Percentiles rank a stretch among this genome's conserved stretches.
phyloP scores from a whole-genome alignment of 1,140 invertebrate genomes.

The Pollicipes pollicipes region DNA sequence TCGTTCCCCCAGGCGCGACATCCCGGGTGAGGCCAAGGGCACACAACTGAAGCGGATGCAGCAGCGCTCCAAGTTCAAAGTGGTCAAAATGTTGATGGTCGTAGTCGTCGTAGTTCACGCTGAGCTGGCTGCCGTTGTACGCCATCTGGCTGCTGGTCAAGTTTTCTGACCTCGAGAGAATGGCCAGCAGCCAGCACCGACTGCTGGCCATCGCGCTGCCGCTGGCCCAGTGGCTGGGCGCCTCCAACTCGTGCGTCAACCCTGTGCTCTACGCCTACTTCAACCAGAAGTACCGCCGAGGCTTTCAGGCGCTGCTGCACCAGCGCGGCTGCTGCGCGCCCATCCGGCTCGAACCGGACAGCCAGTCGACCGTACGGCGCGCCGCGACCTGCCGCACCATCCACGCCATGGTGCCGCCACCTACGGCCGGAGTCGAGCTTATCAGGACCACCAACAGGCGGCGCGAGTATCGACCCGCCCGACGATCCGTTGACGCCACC shows the following conservation, averaged over 20 bases:
- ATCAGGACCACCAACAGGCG: too few species aligned
- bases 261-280: conserved; percentile 94
- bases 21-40: conserved; percentile 76
- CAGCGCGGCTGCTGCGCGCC: conserved; percentile 56
- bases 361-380: too few species aligned
- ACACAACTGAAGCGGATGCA: conserved; percentile 55
- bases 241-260: conserved; percentile 92
- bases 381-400: too few species aligned
- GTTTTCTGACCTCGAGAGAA: conserved; percentile 32
- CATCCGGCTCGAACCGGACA: neutral
- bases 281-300: conserved; percentile 86
- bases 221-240: conserved; percentile 86
- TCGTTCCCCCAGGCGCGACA: conserved; percentile 31
- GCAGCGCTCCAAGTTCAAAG: conserved; percentile 44
- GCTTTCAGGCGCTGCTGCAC: conserved; percentile 74
- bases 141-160: conserved; percentile 73
- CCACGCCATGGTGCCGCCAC: too few species aligned
- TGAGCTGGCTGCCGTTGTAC: conserved; percentile 89
- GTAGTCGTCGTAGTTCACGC: conserved; percentile 88
- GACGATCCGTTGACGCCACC: too few species aligned
- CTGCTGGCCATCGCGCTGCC: conserved; percentile 60
- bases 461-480: too few species aligned
- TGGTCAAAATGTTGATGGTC: conserved; percentile 88
- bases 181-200: conserved; percentile 42
- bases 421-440: too few species aligned